phyloP scores from a whole-genome alignment of 2,888 invertebrate genomes.

The Sinotaia quadrata region DNA sequence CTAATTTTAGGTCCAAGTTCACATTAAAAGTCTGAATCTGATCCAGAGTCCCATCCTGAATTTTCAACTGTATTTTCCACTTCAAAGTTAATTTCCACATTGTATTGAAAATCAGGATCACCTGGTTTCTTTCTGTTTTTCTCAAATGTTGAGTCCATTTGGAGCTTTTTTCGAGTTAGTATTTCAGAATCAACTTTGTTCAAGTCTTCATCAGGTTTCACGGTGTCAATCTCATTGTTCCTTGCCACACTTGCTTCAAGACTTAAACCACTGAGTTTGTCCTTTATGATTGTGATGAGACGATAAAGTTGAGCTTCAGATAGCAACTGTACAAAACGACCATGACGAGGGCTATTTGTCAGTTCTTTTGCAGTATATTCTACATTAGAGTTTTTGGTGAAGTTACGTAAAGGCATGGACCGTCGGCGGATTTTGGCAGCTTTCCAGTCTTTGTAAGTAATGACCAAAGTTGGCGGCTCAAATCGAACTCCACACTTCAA shows the following conservation, averaged over 20 bases:
- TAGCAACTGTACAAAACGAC: slow-evolving; percentile 68
- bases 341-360: slow-evolving; percentile 67
- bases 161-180: slow-evolving; percentile 73
- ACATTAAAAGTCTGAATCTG: slow-evolving; percentile 61
- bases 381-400: slow-evolving; percentile 71
- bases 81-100: slow-evolving; percentile 73
- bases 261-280: slow-evolving; percentile 71
- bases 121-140: slow-evolving; percentile 72
- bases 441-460: slow-evolving; percentile 63
- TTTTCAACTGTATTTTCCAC: slow-evolving; percentile 59
- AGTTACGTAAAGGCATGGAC: slow-evolving; percentile 74
- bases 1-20: too few relatives aligned
- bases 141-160: slow-evolving; percentile 74
- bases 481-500: slow-evolving; percentile 71
- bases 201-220: slow-evolving; percentile 74
- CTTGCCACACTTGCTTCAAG: slow-evolving; percentile 70
- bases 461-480: slow-evolving; percentile 69
- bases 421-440: slow-evolving; percentile 67
- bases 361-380: slow-evolving; percentile 68
- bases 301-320: slow-evolving; percentile 72
- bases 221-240: slow-evolving; percentile 67
- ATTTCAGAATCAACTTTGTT: slow-evolving; percentile 71
- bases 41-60: slow-evolving; percentile 72
- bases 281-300: slow-evolving; percentile 73
- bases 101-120: slow-evolving; percentile 74